These are phyloP conservation scores for Hemicrepidius hirtus DNA, from an alignment of 2,888 invertebrate species.

Conservation along the genomic window DNA sequence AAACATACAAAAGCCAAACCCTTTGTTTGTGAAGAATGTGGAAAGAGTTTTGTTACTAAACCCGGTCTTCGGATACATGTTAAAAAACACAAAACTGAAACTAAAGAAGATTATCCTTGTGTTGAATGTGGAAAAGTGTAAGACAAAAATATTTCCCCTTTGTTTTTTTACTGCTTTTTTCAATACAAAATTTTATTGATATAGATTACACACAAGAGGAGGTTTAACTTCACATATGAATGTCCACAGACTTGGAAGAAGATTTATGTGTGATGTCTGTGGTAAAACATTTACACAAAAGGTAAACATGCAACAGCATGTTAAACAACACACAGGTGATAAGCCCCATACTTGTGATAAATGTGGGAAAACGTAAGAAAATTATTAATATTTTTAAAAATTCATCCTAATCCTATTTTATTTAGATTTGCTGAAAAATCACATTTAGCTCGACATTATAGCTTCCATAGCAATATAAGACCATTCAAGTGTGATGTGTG, in stretches of 20 bases:
- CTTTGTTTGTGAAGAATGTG: conserved; percentile 70
- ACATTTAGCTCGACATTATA: conserved; percentile 70
- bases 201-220: conserved; percentile 70
- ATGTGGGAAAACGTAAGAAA: conserved; percentile 71
- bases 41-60: conserved; percentile 71
- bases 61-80: conserved; percentile 73
- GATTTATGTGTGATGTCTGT: conserved; percentile 76
- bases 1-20: conserved; percentile 73
- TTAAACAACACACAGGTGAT: conserved; percentile 72
- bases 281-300: conserved; percentile 75
- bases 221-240: conserved; percentile 72
- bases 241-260: conserved; percentile 69
- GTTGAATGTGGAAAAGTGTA: conserved; percentile 71
- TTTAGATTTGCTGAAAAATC: conserved; percentile 71
- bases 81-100: conserved; percentile 71
- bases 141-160: no score
- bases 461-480: conserved; percentile 69
- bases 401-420: no score
- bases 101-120: conserved; percentile 70
- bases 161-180: no score
- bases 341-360: conserved; percentile 73
- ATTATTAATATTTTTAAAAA: neutral
- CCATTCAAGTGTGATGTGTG: conserved; percentile 73
- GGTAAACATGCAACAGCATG: conserved; percentile 72
- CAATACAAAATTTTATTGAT: no score